Evolutionary conservation across 2,888 invertebrate genomes (phyloP), one percentile per base, ranked within the genome.

Genomic region (Noctua comes): DNA sequence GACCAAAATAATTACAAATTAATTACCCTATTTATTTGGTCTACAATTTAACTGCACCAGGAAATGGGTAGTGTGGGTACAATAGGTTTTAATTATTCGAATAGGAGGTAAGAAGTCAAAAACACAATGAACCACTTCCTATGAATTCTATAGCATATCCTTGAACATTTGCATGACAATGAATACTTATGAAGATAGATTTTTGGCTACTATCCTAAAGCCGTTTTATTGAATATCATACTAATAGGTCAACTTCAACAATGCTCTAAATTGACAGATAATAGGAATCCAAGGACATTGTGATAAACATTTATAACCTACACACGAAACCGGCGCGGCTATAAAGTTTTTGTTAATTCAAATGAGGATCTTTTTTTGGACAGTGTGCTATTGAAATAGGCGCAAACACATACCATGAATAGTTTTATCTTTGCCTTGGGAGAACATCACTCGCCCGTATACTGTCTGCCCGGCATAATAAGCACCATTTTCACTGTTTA

Each of bases 381-480:
- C 43, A 40, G 54, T 43, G 40, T 73, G 70, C 57, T 82, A 76
- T 57, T 72, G 46, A 73, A 69, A 43, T 64, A 74, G 27, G 68
- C 62, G 36, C 51, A n/a, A 65, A 66, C 68, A 91, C 94, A 91
- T 88, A 96, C 96, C 96, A 84, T 96, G 93, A 90, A 96, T 94
- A 82, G 89, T 93, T 91, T 96, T 95, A n/a, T 89, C 88, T 83
- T 94, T 93, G 40, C 91, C 90, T 79, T 94, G 93, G 48, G 92
- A 88, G 79, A 96, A 96, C 79, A 93, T 90, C 72, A 96, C 84
- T 84, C 91, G 92, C 1, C 95, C 96, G 57, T 86, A 88, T 24
- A 96, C 89, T 40, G 91, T 91, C 85, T 96, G 94, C 2, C 96
- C 96, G 2, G 95, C 84, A 86, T 89, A 94, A 91, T 95, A 96